Evolutionary conservation across 1,140 invertebrate genomes (phyloP).

Genomic region (Trinorchestia longiramus): DNA sequence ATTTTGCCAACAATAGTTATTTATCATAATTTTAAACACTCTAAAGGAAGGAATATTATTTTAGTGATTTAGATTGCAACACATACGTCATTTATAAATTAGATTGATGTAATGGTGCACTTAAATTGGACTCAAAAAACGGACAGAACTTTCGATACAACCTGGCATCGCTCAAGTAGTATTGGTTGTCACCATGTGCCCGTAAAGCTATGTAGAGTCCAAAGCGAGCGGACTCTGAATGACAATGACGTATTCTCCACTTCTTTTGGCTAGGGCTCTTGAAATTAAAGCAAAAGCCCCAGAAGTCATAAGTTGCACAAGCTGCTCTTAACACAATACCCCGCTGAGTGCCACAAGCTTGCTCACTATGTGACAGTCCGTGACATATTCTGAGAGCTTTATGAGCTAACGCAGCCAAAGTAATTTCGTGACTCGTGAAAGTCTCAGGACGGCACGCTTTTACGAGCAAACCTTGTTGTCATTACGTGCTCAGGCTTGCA

Average conservation of each 20-base stretch:
- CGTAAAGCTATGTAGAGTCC: no score
- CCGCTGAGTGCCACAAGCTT: background rate
- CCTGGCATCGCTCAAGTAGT: no score
- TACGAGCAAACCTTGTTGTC: background rate
- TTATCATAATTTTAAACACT: no score
- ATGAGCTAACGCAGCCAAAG: background rate
- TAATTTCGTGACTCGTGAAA: slow-evolving; percentile 1
- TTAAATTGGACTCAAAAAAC: no score
- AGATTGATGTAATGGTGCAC: no score
- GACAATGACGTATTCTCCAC: background rate
- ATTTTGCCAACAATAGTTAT: no score
- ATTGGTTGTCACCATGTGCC: background rate
- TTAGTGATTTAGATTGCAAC: no score
- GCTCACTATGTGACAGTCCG: background rate
- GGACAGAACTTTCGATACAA: no score
- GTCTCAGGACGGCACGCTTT: background rate
- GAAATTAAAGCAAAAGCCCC: background rate
- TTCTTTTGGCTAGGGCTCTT: background rate
- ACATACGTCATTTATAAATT: no score
- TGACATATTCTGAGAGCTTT: background rate
- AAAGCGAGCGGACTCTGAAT: background rate
- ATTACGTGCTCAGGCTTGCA: background rate
- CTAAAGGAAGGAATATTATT: no score
- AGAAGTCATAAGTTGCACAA: background rate
- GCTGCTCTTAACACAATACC: background rate